Evolutionary conservation across 2,797 vertebrate species (phyloP), one percentile per base, ranked within the genome.

Genomic region (Acanthopagrus latus): DNA sequence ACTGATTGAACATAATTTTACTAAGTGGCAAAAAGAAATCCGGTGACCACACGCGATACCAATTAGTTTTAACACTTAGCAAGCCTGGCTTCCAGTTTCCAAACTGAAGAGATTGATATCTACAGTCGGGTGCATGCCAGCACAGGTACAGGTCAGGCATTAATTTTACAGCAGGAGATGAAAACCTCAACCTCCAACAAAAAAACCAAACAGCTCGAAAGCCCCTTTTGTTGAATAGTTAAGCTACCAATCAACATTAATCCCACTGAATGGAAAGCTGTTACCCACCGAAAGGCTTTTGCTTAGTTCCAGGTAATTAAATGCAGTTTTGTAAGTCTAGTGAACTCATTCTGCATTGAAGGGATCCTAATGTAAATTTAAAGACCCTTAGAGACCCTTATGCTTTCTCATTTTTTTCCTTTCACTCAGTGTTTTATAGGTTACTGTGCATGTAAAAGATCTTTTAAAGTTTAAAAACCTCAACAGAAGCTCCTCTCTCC

Each of bases 131-230:
- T 64, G 52, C 54, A 23, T 54, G 57, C 46, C 51, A 74, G 79
- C 67, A 52, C 78, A 82, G 72, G 71, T 64, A 27, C 55, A 67
- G 85, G 75, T 68, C 62, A 81, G 52, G 14, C 73, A 85, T 92
- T 50, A 90, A 94, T 90, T 85, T 80, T 91, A 71, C 18, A 93
- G 60, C 29, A 86, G 50, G 46, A 73, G 74, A 74, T 13, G 54
- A 75, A 20, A 65, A 63, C 79, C n/a, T n/a, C 48, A 68, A 50
- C 27, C 50, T 62, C 11, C 56, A 54, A 74, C 18, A 57, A 73
- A 27, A 46, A 67, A 59, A 55, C n/a, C n/a, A n/a, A n/a, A 13
- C 18, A 41, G 18, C 62, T 54, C 23, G 21, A 25, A n/a, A 33
- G 20, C 21, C 23, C 55, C 54, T 29, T 23, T 57, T 71, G 58